phyloP scores from a whole-genome alignment of 1,140 invertebrate species.

The Lasioglossum albipes region DNA sequence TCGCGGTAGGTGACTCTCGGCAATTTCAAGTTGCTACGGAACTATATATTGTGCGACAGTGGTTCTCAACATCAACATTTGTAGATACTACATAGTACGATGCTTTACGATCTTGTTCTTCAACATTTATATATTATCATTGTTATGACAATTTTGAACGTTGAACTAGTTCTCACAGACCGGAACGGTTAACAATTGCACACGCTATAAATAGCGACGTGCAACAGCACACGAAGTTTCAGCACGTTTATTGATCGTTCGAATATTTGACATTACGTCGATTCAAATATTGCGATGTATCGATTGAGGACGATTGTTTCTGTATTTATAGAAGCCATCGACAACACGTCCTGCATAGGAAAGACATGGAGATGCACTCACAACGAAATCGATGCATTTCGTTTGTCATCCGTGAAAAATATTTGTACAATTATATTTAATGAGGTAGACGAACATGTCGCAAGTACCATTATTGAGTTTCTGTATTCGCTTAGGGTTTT shows the following conservation, averaged over 20 bases:
- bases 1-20: neutral
- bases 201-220: neutral
- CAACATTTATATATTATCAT: neutral
- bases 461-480: neutral
- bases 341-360: neutral
- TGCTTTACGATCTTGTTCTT: neutral
- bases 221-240: neutral
- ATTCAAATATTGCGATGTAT: neutral
- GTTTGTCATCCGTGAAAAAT: neutral
- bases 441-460: neutral
- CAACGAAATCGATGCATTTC: neutral
- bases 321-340: constrained; percentile 7
- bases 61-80: neutral
- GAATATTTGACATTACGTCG: neutral
- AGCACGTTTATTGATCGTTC: neutral
- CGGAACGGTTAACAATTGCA: neutral
- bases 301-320: constrained; percentile 14
- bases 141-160: no score
- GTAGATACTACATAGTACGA: neutral
- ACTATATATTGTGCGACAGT: neutral
- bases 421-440: neutral
- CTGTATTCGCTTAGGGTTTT: neutral
- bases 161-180: neutral
- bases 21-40: constrained; percentile 12
- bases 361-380: neutral